phyloP scores from a whole-genome alignment of 2,888 invertebrate species.

The Crioceris asparagi region DNA sequence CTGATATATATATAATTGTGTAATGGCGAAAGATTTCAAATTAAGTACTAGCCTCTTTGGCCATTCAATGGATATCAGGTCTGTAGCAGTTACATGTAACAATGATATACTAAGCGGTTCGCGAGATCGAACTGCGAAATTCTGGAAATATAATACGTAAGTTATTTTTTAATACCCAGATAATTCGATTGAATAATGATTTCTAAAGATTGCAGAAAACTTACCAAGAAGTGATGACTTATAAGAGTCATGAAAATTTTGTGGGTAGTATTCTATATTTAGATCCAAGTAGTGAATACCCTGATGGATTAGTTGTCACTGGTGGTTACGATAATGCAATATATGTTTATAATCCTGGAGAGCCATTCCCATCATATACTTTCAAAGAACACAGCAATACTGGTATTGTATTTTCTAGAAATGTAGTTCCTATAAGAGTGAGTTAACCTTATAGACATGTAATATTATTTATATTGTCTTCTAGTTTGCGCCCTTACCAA shows the following conservation, averaged over 20 bases:
- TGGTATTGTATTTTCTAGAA: slow-evolving; percentile 37
- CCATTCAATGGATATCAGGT: slow-evolving; percentile 78
- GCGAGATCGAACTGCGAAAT: slow-evolving; percentile 75
- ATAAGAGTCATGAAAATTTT: slow-evolving; percentile 76
- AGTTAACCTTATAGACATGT: too few relatives aligned
- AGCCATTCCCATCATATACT: slow-evolving; percentile 53
- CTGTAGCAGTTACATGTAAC: slow-evolving; percentile 53
- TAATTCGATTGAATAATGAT: slow-evolving; percentile 2
- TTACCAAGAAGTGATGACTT: slow-evolving; percentile 55
- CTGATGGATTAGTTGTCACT: slow-evolving; percentile 72
- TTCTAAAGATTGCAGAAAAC: slow-evolving; percentile 46
- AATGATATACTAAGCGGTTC: slow-evolving; percentile 78
- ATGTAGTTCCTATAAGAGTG: too few relatives aligned
- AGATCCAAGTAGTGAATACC: slow-evolving; percentile 56
- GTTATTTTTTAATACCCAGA: slow-evolving; percentile 7
- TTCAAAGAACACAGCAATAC: slow-evolving; percentile 70
- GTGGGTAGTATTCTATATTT: slow-evolving; percentile 72
- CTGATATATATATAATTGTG: too few relatives aligned
- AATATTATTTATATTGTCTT: too few relatives aligned
- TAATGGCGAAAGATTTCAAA: slow-evolving; percentile 49
- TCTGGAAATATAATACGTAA: slow-evolving; percentile 75
- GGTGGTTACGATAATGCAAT: slow-evolving; percentile 85
- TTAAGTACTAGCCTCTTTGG: slow-evolving; percentile 67
- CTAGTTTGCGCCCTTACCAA: slow-evolving; percentile 42
- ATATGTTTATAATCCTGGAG: slow-evolving; percentile 63